Percentiles rank a stretch among this genome's conserved stretches.
Conservation (phyloP, 2,797 vertebrate species). For the Enteromius viviparus region DNA sequence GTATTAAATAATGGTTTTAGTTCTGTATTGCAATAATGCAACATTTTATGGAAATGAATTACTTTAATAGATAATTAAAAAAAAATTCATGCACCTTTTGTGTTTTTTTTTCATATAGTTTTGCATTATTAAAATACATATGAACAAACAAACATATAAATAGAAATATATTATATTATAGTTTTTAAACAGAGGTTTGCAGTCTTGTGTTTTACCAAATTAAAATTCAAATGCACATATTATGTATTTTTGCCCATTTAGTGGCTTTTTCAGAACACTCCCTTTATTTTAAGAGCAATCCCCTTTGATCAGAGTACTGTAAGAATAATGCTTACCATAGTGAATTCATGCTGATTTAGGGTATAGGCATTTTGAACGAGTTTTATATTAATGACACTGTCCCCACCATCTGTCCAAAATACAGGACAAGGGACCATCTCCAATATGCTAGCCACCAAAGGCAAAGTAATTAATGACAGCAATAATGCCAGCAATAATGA, state of each 20-base stretch:
- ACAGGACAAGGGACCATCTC: constrained; percentile 85
- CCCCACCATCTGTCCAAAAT: constrained; percentile 91
- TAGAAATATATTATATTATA: not conserved
- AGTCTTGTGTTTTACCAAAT: not conserved
- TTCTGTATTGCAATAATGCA: not conserved
- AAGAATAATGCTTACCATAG: constrained; percentile 58
- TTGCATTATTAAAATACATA: not conserved
- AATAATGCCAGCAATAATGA: constrained; percentile 95
- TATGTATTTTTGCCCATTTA: not conserved
- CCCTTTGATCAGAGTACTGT: constrained; percentile 82
- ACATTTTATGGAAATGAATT: not conserved
- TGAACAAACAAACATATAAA: not conserved
- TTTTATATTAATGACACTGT: constrained; percentile 97
- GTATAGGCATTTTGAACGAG: constrained; percentile 89
- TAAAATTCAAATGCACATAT: not conserved
- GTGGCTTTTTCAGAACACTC: not conserved
- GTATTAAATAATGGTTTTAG: not conserved
- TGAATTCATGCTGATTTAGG: constrained; percentile 85
- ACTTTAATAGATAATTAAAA: not conserved
- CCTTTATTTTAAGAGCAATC: constrained; percentile 70
- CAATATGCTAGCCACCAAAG: constrained; percentile 95
- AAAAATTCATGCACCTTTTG: not conserved
- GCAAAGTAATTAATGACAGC: constrained; percentile 97
- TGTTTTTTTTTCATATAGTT: not conserved
- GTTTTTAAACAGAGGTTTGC: not conserved